Conservation (phyloP, 2,113 vertebrate species). For the Onychorhynchus coronatus region DNA sequence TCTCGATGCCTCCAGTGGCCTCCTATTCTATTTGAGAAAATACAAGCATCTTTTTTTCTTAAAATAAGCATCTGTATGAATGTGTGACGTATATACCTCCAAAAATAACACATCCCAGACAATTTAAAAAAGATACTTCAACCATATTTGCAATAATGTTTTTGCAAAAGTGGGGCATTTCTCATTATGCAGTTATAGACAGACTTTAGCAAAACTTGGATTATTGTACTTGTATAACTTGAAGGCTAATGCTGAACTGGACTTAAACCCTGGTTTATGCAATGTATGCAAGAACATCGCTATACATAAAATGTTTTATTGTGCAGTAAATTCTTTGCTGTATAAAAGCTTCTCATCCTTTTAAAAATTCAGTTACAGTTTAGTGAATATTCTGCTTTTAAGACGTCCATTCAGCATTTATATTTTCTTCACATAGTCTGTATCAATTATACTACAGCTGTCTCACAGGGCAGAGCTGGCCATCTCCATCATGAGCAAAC, state of each 20-base stretch:
- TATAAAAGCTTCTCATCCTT: background rate
- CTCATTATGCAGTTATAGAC: background rate
- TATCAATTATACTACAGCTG: conserved; percentile 80
- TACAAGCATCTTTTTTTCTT: background rate
- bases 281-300: background rate
- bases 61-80: background rate
- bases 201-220: background rate
- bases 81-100: background rate
- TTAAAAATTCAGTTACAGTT: conserved; percentile 20
- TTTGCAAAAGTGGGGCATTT: background rate
- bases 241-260: background rate
- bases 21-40: background rate
- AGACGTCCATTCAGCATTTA: conserved; percentile 49
- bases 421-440: conserved; percentile 72
- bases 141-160: background rate
- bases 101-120: background rate
- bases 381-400: conserved; percentile 15
- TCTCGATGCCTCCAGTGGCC: background rate
- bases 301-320: background rate
- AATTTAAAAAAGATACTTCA: background rate
- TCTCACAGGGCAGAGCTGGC: conserved; percentile 70
- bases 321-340: background rate
- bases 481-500: conserved; percentile 73
- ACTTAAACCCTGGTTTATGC: background rate
- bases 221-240: background rate